Base-by-base conservation (phyloP, 1,140 invertebrate species). In the Euwallacea similis region DNA sequence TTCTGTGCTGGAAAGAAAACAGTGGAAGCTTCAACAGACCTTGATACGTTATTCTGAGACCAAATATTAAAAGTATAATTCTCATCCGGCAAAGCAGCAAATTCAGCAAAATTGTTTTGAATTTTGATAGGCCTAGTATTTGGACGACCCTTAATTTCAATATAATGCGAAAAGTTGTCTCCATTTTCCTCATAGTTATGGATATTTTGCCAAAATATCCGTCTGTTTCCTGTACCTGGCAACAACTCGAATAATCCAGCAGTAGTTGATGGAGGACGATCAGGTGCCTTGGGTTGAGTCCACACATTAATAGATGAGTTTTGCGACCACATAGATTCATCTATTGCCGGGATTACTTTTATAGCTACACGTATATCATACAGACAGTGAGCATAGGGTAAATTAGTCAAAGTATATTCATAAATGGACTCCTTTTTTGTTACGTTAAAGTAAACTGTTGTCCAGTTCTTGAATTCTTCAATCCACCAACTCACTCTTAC, bases 131-230 rank as follows among this genome's bases (percentile, higher is more conserved):
- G 83, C 68, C 66, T 58, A 41, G 73, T 70, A 58, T 55, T 43
- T 4, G 81, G 81, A 72, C 81, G 81, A 64, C 84, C 84, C 63
- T 83, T 77, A 0, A 83, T 79, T 16, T 75, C 62, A 46, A 80
- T 73, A 42, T 82, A 75, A 73, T 84, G 86, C 15, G 73, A 80
- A 75, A 88, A 88, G 63, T 85, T 81, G 16, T 85, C 81, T 7
- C 87, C 87, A 76, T 88, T 88, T 59, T 89, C 84, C 69, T 88
- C 82, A 75, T 85, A 85, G 7, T 82, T 80, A 21, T 86, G 84
- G 59, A 92, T 85, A 64, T 87, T 83, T 77, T 89, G 87, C 90
- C 90, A 92, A 78, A 91, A 91, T 15, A 91, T 80, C 33, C 90
- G 81, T 58, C 87, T 84, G 61, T 87, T 79, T 65, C 77, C 79